Conservation (phyloP, 2,888 invertebrate species). For the Hydraecia micacea region DNA sequence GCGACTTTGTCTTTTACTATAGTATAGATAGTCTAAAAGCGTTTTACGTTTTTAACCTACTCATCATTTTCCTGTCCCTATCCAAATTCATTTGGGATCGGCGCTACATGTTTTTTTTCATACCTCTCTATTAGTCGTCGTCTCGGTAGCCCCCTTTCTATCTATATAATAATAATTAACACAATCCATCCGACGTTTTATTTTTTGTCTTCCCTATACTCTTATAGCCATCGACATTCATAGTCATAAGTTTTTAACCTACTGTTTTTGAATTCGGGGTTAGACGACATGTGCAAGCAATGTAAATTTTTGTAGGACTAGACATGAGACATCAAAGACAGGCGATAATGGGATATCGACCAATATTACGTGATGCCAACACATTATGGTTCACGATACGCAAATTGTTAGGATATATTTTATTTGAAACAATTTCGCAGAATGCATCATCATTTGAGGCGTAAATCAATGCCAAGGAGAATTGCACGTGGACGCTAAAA, state of each 20-base stretch:
- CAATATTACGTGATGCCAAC: conserved; percentile 20
- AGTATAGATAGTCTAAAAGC: background rate
- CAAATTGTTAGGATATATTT: conserved; percentile 40
- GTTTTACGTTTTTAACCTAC: background rate
- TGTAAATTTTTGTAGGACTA: conserved; percentile 21
- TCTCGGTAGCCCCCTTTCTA: background rate
- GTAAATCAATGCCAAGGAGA: conserved; percentile 61
- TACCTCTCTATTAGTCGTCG: background rate
- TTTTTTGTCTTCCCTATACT: background rate
- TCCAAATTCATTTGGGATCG: background rate
- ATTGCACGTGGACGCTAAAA: conserved; percentile 57
- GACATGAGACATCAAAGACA: conserved; percentile 22
- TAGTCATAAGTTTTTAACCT: background rate
- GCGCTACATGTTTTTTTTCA: background rate
- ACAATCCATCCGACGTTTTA: background rate
- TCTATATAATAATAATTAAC: background rate
- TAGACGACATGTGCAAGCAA: background rate
- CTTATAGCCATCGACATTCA: background rate
- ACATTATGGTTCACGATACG: conserved; percentile 26
- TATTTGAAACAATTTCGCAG: conserved; percentile 47
- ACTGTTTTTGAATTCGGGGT: background rate
- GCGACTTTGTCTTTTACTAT: background rate
- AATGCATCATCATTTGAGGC: conserved; percentile 41
- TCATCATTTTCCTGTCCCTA: background rate
- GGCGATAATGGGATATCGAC: conserved; percentile 10